Base-by-base conservation (phyloP, 1,140 invertebrate species). In the Aradophagus sp. region DNA sequence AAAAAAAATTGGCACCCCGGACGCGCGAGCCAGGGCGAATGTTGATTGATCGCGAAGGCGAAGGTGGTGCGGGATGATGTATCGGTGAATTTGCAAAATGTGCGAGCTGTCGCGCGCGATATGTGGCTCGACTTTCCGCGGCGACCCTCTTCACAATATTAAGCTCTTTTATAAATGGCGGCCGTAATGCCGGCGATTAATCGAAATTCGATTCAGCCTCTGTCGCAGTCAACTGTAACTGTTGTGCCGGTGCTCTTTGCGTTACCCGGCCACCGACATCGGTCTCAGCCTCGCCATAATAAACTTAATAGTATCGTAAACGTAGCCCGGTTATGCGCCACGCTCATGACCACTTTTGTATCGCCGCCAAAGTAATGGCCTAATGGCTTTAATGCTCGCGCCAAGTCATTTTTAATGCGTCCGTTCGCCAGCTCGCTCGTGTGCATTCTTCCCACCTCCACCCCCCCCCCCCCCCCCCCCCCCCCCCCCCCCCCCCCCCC, bases 131-230 rank as follows among this genome's bases (percentile, higher is more conserved):
- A 67, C 66, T 63, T 62, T 75, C n/a, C 74, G 65, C 75, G 68
- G 47, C 58, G 42, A 63, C 67, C 68, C 79, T 77, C 75, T 78
- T 77, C 76, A 69, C 76, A 77, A 79, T 81, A 80, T 79, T 77
- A 74, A 80, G 69, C 76, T 73, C 75, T 82, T 81, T 83, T 80
- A 82, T 84, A 83, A 81, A 84, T 84, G 78, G 74, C 56, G 48
- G 39, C 29, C 70, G 75, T 79, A 81, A 82, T 78, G 62, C 42
- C 76, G 72, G 81, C 82, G 80, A 84, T 84, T 83, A 82, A 84
- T 84, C 77, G 81, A 82, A 82, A 82, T 84, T 82, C 81, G 77
- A 84, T 84, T 79, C 66, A 70, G 68, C 63, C 58, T 74, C 47
- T 52, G 45, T 61, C 41, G 58, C 58, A 31, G 39, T 11, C 53